phyloP scores from a whole-genome alignment of 2,888 invertebrate genomes.

The Drosophila sordidula region DNA sequence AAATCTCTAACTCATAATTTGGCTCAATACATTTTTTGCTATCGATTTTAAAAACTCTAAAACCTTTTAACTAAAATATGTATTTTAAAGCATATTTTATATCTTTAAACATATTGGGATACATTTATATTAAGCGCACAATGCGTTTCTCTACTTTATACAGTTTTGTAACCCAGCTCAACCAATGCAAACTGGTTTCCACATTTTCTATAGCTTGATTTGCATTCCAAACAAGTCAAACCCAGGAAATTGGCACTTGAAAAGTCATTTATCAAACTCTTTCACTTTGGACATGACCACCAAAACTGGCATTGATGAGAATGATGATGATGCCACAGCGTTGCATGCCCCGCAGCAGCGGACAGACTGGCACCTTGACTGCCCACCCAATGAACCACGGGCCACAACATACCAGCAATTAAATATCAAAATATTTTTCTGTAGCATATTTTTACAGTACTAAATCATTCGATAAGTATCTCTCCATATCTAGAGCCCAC shows the following conservation, averaged over 20 bases:
- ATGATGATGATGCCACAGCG: conserved; percentile 30
- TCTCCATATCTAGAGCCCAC: conserved; percentile 32
- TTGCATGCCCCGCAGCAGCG: conserved; percentile 7
- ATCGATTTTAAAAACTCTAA: too few relatives aligned
- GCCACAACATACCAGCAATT: conserved; percentile 33
- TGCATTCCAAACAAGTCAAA: conserved; percentile 16
- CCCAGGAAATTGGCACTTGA: conserved; percentile 65
- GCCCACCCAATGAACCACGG: conserved; percentile 9
- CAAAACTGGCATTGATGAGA: conserved; percentile 41
- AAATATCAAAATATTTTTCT: conserved; percentile 25
- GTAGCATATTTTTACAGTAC: conserved; percentile 30
- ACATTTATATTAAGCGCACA: neutral
- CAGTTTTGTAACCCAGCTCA: neutral
- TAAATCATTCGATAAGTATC: conserved; percentile 60
- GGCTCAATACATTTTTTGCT: too few relatives aligned
- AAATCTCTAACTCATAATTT: too few relatives aligned
- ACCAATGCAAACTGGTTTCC: conserved; percentile 31
- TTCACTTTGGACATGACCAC: conserved; percentile 33
- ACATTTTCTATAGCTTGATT: conserved; percentile 9
- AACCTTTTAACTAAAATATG: too few relatives aligned
- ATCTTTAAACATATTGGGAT: too few relatives aligned
- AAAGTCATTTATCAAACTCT: conserved; percentile 61
- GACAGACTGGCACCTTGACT: conserved; percentile 12
- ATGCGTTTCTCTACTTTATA: neutral
- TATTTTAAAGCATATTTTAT: too few relatives aligned